Evolutionary conservation across 2,888 invertebrate species (phyloP).

Genomic region (Agonopterix subpropinquella): DNA sequence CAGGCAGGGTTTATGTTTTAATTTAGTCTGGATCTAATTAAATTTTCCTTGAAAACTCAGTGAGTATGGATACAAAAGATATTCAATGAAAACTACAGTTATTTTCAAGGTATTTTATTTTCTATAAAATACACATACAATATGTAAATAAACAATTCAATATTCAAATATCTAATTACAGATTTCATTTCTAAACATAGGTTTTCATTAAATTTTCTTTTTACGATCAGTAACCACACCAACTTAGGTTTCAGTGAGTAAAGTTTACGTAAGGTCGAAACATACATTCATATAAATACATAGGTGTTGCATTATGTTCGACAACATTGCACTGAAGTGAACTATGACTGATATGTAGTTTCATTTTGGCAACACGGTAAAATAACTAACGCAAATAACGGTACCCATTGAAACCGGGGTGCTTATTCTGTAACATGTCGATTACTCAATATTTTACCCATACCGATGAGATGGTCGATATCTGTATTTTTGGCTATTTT

Average conservation of each 20-base stretch:
- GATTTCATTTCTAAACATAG: constrained; percentile 50
- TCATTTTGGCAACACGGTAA: constrained; percentile 18
- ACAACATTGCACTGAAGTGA: not conserved
- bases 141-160: constrained; percentile 74
- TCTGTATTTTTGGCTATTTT: no score
- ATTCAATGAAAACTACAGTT: no score
- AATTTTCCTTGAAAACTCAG: no score
- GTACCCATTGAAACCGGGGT: constrained; percentile 3
- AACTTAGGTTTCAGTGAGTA: constrained; percentile 1
- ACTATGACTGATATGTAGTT: constrained; percentile 50
- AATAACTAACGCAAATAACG: no score
- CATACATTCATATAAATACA: not conserved
- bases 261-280: constrained; percentile 2
- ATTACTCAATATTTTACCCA: no score
- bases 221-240: constrained; percentile 36
- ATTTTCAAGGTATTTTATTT: constrained; percentile 51
- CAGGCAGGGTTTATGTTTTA: no score
- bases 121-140: constrained; percentile 75
- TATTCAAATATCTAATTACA: constrained; percentile 69
- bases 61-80: no score
- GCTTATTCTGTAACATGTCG: no score
- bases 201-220: constrained; percentile 6
- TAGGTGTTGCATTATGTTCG: not conserved
- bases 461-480: no score
- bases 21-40: no score